Evolutionary conservation across 2,888 invertebrate genomes (phyloP).

Genomic region (Trilocha varians): DNA sequence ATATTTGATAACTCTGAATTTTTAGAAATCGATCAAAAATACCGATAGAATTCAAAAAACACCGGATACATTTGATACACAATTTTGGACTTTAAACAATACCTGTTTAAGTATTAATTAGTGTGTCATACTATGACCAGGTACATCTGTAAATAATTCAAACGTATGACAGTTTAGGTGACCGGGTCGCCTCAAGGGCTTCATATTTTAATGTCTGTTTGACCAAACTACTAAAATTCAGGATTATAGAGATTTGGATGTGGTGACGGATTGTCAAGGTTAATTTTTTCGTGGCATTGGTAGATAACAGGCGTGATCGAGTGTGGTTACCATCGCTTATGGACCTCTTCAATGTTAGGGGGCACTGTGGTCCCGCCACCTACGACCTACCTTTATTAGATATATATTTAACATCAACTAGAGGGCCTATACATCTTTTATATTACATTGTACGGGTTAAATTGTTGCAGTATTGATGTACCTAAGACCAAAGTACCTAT

Average conservation of each 20-base stretch:
- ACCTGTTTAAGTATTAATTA: not conserved
- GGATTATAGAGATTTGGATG: not conserved
- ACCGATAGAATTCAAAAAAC: too few relatives aligned
- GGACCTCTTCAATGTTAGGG: too few relatives aligned
- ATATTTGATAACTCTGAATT: too few relatives aligned
- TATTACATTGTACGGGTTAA: too few relatives aligned
- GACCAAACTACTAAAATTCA: slow-evolving; percentile 12
- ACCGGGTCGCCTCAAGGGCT: slow-evolving; percentile 37
- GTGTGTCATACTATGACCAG: not conserved
- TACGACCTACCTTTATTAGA: too few relatives aligned
- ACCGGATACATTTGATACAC: not conserved
- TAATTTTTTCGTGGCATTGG: not conserved
- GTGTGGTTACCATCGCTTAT: too few relatives aligned
- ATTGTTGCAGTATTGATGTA: too few relatives aligned
- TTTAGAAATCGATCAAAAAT: too few relatives aligned
- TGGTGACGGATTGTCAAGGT: not conserved
- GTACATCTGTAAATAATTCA: slow-evolving; percentile 28
- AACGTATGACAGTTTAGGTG: slow-evolving; percentile 33
- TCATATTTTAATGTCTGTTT: slow-evolving; percentile 51
- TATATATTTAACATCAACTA: too few relatives aligned
- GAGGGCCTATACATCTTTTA: too few relatives aligned
- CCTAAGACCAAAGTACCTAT: too few relatives aligned
- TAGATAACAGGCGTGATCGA: not conserved
- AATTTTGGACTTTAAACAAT: not conserved
- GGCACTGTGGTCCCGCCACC: too few relatives aligned